A percentile compares a stretch with the other conserved stretches of the same genome.
phyloP scores from a whole-genome alignment of 1,140 invertebrate genomes.

The Scaptomyza hsui region DNA sequence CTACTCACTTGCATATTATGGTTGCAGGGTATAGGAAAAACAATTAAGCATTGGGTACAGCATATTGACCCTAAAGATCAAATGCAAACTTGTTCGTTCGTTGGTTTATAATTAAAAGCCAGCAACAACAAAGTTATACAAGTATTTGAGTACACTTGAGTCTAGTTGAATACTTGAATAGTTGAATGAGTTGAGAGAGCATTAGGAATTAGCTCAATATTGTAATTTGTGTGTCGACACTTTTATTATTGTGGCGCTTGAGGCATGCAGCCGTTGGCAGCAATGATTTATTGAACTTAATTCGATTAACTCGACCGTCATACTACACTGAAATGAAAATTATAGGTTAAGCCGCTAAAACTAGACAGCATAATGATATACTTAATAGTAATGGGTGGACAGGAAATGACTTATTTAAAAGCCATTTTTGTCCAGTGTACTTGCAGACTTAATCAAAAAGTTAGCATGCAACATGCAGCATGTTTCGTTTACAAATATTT shows the following conservation, averaged over 20 bases:
- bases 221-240: constrained; percentile 57
- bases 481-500: constrained; percentile 68
- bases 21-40: constrained; percentile 33
- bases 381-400: background rate
- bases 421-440: constrained; percentile 3
- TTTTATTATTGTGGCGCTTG: constrained; percentile 35
- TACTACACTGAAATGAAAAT: constrained; percentile 36
- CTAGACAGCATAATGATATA: background rate
- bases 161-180: constrained; percentile 10
- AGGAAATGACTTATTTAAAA: background rate
- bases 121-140: constrained; percentile 9
- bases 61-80: constrained; percentile 70
- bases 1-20: background rate
- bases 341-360: background rate
- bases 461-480: constrained; percentile 58
- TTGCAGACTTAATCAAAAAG: constrained; percentile 57
- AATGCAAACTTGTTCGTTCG: constrained; percentile 77
- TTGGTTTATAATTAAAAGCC: constrained; percentile 63
- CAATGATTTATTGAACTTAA: constrained; percentile 28
- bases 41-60: constrained; percentile 58
- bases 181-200: constrained; percentile 14
- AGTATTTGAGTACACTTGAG: constrained; percentile 10
- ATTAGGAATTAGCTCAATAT: constrained; percentile 44
- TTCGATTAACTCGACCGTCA: constrained; percentile 24
- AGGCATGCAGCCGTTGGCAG: constrained; percentile 6